Evolutionary conservation across 1,140 invertebrate species (phyloP), one percentile per base, ranked within the genome.

Genomic region (Ostrea denselamellosa): DNA sequence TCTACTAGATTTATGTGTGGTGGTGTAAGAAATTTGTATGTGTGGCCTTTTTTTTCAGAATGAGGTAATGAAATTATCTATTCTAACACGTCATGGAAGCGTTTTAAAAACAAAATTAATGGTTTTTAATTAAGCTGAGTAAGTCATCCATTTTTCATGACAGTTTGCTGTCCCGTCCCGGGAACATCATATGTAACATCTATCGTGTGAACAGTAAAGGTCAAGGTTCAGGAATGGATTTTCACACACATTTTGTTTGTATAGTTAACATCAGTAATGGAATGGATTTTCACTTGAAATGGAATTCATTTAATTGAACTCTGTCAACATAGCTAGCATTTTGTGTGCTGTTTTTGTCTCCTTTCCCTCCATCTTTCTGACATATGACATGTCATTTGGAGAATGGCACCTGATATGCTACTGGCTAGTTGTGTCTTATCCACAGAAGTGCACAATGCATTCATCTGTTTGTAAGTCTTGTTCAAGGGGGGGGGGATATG

Each of bases 341-440:
- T 28, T 2, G 68, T 77, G 28, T 34, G 25, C 68, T 77, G 25
- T 77, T 77, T 77, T 77, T 34, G 68, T 28, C 28, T 77, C 25
- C n/a, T n/a, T n/a, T n/a, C 65, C 12, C 65, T 71, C 65, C 19
- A 71, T 71, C 68, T 77, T 25, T 77, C 68, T 77, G 68, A 77
- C 68, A 77, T 17, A 77, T 77, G 68, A 25, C 25, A 28, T 28
- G 68, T 77, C 28, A 77, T 34, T 28, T 10, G 22, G 25, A 34
- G 28, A 77, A 77, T 77, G 68, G 68, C 68, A 3, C 34, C 68
- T 34, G 12, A 10, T 3, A 28, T 34, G 68, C 68, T 77, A 77
- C 22, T 77, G 68, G 68, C 68, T 77, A 28, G 8, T 28, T 77
- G 9, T 25, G 22, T 77, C 68, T 28, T 77, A 25, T 12, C n/a